Evolutionary conservation across 2,113 vertebrate genomes (phyloP).

Genomic region (Malaclemys terrapin): DNA sequence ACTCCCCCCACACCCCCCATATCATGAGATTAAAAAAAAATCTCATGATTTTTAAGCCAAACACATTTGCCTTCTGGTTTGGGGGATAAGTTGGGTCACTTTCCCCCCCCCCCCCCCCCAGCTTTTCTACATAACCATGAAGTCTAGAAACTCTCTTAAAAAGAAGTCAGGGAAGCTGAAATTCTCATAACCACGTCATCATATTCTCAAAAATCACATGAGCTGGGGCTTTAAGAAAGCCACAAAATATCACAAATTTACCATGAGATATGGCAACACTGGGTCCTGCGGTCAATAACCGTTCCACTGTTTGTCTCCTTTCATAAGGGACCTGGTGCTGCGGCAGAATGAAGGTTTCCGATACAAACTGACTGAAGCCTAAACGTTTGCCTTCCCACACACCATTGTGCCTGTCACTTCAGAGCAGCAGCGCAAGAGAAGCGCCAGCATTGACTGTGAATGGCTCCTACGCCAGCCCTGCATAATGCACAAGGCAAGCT

Average conservation of each 20-base stretch:
- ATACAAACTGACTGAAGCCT: not conserved
- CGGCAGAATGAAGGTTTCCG: not conserved
- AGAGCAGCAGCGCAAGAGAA: not conserved
- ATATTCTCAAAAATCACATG: not conserved
- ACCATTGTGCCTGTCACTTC: not conserved
- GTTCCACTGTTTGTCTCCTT: not conserved
- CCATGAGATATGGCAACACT: not conserved
- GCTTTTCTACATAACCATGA: not conserved
- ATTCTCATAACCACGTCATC: not conserved
- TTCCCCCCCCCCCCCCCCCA: too few relatives aligned
- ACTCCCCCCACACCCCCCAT: too few relatives aligned
- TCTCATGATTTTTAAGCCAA: not conserved
- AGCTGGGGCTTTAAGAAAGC: not conserved
- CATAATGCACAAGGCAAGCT: not conserved
- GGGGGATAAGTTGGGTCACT: not conserved
- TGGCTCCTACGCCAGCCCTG: not conserved
- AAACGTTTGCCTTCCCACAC: not conserved
- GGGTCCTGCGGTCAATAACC: not conserved
- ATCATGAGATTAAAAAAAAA: not conserved
- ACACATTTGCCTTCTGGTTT: not conserved
- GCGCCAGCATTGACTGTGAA: not conserved
- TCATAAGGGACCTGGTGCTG: not conserved
- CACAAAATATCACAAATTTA: not conserved
- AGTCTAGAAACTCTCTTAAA: not conserved
- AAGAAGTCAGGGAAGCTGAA: not conserved